Conservation (phyloP, 2,113 vertebrate genomes). For the Lathamus discolor region DNA sequence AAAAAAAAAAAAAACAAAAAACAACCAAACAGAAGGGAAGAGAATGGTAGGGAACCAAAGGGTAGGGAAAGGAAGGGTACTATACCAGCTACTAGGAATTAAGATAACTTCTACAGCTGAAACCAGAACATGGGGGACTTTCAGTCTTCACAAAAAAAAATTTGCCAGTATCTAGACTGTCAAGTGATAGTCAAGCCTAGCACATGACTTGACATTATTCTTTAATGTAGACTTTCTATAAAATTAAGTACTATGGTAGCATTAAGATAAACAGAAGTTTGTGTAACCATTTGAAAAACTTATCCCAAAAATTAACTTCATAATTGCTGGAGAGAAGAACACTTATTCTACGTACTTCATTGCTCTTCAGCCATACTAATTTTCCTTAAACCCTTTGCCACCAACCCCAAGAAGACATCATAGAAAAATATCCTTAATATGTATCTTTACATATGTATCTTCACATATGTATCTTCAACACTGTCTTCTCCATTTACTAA, state of each 20-base stretch:
- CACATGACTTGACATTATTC: not conserved
- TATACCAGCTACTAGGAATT: not conserved
- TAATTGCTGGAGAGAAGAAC: not conserved
- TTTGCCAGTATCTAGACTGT: not conserved
- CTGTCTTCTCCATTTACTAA: not conserved
- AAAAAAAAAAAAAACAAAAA: not conserved
- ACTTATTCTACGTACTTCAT: not conserved
- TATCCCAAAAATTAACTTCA: not conserved
- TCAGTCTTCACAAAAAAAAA: not conserved
- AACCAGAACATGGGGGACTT: not conserved
- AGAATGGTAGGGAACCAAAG: not conserved
- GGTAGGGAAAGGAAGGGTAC: not conserved
- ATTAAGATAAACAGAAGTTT: not conserved
- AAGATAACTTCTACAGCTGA: not conserved
- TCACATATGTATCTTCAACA: too few relatives aligned
- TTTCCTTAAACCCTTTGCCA: not conserved
- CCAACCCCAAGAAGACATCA: not conserved
- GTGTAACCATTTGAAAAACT: not conserved
- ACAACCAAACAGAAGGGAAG: not conserved
- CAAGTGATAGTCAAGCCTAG: not conserved
- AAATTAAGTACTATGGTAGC: not conserved
- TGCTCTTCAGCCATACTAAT: not conserved
- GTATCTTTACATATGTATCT: not conserved
- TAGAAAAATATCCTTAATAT: not conserved
- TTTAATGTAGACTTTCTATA: not conserved